phyloP scores from a whole-genome alignment of 2,113 vertebrate genomes.

The Tyrannus savana region DNA sequence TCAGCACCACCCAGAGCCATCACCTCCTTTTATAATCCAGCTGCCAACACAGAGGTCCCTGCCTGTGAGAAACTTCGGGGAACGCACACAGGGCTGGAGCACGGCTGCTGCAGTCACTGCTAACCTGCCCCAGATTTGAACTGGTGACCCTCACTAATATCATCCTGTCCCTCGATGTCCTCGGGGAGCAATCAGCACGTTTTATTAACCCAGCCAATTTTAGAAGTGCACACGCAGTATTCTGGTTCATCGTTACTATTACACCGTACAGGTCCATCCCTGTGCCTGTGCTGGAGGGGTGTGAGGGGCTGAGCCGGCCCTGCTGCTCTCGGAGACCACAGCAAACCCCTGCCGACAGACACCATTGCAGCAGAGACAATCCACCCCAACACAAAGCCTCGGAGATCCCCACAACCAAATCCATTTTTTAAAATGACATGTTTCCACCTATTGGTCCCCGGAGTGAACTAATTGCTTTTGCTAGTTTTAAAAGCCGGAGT shows the following conservation, averaged over 20 bases:
- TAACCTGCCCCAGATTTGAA: constrained; percentile 39
- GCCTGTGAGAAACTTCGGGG: accelerated
- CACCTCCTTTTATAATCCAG: not conserved
- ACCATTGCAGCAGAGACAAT: not conserved
- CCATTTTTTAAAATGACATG: constrained; percentile 10
- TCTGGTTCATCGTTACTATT: constrained; percentile 18
- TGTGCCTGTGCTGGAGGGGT: not conserved
- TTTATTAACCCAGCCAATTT: constrained; percentile 58
- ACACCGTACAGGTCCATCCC: not conserved
- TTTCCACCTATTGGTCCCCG: constrained; percentile 37
- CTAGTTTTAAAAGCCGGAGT: constrained; percentile 20
- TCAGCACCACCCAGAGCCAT: not conserved
- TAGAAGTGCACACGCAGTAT: constrained; percentile 43
- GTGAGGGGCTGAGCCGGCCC: not conserved
- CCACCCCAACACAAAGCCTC: not conserved
- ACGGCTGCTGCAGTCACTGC: not conserved
- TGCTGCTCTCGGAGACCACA: not conserved
- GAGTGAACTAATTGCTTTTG: constrained; percentile 40
- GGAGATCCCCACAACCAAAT: constrained; percentile 15
- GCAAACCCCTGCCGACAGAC: not conserved
- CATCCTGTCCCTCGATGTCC: constrained; percentile 44
- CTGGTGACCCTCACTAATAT: constrained; percentile 53
- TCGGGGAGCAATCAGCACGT: constrained; percentile 53
- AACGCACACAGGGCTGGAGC: not conserved
- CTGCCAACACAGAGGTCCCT: not conserved